phyloP scores from a whole-genome alignment of 2,888 invertebrate species.

The Hemicrepidius hirtus region DNA sequence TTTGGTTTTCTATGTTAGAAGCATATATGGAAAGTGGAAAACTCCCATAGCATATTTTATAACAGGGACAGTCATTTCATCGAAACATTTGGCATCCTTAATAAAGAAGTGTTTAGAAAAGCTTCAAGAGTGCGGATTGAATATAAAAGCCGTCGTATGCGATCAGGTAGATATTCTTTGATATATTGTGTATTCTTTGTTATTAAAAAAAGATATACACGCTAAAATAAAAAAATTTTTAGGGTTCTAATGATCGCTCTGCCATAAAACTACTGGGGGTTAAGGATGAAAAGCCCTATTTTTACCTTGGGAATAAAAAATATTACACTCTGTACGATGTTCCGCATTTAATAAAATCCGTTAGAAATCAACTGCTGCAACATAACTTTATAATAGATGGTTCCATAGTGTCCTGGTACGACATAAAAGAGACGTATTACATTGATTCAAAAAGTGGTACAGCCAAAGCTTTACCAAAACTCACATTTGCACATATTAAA shows the following conservation, averaged over 20 bases:
- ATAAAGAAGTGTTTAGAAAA: too few relatives aligned
- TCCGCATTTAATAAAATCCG: slow-evolving; percentile 15
- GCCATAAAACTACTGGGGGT: slow-evolving; percentile 12
- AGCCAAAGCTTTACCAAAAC: slow-evolving; percentile 8
- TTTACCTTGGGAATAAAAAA: slow-evolving; percentile 3
- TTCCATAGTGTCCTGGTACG: slow-evolving; percentile 11
- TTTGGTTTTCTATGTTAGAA: too few relatives aligned
- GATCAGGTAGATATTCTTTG: too few relatives aligned
- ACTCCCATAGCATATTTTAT: too few relatives aligned
- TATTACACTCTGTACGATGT: slow-evolving; percentile 17
- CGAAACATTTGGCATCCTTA: too few relatives aligned
- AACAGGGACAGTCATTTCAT: too few relatives aligned
- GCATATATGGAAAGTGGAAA: too few relatives aligned
- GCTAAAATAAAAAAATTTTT: neutral
- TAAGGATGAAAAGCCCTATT: neutral
- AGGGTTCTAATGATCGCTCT: slow-evolving; percentile 25
- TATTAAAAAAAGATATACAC: too few relatives aligned
- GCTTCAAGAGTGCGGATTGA: too few relatives aligned
- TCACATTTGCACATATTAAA: neutral
- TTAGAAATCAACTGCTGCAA: slow-evolving; percentile 14
- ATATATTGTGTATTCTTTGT: too few relatives aligned
- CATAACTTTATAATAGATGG: slow-evolving; percentile 19
- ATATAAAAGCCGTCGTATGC: too few relatives aligned
- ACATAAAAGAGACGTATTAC: slow-evolving; percentile 29
- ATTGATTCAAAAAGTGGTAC: slow-evolving; percentile 5